These are phyloP conservation scores for Liopterus haemorrhoidalis DNA, from an alignment of 2,888 invertebrate genomes.

Conservation along the genomic window DNA sequence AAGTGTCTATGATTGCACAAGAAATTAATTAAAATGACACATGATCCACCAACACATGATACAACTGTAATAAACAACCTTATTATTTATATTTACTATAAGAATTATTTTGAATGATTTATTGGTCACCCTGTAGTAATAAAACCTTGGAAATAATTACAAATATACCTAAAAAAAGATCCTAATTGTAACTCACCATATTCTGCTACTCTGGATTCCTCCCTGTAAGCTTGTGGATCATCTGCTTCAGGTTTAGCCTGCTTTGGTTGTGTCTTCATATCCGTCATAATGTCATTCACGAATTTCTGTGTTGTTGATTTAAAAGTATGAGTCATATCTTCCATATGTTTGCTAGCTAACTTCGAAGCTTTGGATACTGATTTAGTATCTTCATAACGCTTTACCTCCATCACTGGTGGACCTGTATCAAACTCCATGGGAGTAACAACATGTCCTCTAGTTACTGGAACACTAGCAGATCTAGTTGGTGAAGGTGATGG, in stretches of 20 bases:
- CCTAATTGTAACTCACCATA: slow-evolving; percentile 54
- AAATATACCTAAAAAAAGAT: slow-evolving; percentile 6
- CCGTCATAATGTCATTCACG: slow-evolving; percentile 58
- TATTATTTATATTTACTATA: too few species aligned
- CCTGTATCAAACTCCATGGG: slow-evolving; percentile 59
- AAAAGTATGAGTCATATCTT: slow-evolving; percentile 61
- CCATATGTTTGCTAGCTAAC: slow-evolving; percentile 58
- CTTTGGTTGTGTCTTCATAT: slow-evolving; percentile 46
- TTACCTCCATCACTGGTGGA: slow-evolving; percentile 47
- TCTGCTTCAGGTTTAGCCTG: slow-evolving; percentile 47
- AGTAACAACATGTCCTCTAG: slow-evolving; percentile 49
- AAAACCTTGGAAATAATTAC: slow-evolving; percentile 6
- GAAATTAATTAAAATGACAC: too few species aligned
- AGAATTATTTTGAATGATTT: too few species aligned
- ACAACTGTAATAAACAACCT: too few species aligned
- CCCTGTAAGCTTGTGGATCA: slow-evolving; percentile 63
- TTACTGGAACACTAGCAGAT: slow-evolving; percentile 50
- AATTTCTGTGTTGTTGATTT: slow-evolving; percentile 64
- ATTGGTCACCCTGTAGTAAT: too few species aligned
- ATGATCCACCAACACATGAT: too few species aligned
- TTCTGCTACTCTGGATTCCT: slow-evolving; percentile 63
- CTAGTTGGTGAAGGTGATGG: slow-evolving; percentile 47
- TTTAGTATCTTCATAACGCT: slow-evolving; percentile 37
- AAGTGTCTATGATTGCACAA: too few species aligned
- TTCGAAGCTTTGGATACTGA: slow-evolving; percentile 46